Percentiles rank a stretch among this genome's conserved stretches.
Evolutionary conservation across 2,113 vertebrate genomes (phyloP).

Genomic region (Poecilia latipinna): DNA sequence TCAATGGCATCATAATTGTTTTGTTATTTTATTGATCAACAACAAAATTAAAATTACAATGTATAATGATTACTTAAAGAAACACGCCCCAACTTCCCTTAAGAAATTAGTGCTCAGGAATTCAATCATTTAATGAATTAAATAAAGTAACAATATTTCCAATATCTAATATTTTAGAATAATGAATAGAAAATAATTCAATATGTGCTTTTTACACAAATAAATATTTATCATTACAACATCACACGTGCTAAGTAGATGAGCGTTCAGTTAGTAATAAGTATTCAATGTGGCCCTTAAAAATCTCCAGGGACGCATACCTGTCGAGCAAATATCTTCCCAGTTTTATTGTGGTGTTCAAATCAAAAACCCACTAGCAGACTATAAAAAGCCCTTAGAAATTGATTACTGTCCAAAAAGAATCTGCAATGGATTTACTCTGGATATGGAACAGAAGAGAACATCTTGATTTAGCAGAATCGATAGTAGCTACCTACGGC

Average conservation of each 20-base stretch:
- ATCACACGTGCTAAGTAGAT: constrained; percentile 23
- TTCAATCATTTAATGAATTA: background rate
- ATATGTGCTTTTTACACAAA: background rate
- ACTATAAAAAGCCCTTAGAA: constrained; percentile 36
- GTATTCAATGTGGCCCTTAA: constrained; percentile 25
- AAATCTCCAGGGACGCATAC: constrained; percentile 20
- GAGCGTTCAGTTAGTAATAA: constrained; percentile 21
- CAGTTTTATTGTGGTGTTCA: constrained; percentile 25
- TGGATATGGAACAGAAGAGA: constrained; percentile 28
- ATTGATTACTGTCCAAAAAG: constrained; percentile 30
- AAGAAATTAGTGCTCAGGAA: background rate
- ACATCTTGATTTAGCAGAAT: constrained; percentile 35
- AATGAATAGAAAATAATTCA: background rate
- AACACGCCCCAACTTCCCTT: background rate
- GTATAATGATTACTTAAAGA: background rate
- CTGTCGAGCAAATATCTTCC: constrained; percentile 17
- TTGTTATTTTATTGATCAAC: background rate
- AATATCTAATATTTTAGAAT: background rate
- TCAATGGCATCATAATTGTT: no score
- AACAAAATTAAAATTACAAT: background rate
- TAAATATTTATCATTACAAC: constrained; percentile 22
- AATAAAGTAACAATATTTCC: background rate
- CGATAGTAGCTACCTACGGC: constrained; percentile 22
- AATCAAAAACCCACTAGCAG: constrained; percentile 41
- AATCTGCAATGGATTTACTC: constrained; percentile 32